Evolutionary conservation across 2,797 vertebrate species (phyloP).

Genomic region (Notamacropus eugenii): DNA sequence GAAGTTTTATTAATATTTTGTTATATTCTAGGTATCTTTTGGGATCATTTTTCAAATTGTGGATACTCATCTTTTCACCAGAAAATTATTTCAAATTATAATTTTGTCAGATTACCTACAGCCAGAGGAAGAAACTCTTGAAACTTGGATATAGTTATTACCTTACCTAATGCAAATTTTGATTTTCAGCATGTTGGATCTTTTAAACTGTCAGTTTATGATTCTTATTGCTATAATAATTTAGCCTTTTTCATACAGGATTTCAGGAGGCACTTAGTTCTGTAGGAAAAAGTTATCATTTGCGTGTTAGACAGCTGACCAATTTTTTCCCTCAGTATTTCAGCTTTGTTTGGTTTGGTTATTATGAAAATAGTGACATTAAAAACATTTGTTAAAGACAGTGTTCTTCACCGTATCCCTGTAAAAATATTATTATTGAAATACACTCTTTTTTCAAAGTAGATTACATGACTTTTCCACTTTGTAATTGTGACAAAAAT

Average conservation of each 20-base stretch:
- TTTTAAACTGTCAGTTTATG: neutral
- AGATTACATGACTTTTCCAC: conserved; percentile 9
- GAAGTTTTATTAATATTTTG: neutral
- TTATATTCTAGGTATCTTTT: neutral
- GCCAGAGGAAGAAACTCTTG: neutral
- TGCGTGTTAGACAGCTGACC: neutral
- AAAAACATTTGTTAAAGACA: neutral
- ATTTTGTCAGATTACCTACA: conserved; percentile 23
- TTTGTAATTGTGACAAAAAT: neutral
- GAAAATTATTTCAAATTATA: neutral
- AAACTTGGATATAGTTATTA: neutral
- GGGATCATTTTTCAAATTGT: neutral
- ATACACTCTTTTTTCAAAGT: neutral
- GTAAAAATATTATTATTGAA: neutral
- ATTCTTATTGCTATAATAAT: neutral
- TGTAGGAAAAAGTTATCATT: neutral
- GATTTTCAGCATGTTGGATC: neutral
- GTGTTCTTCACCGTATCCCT: neutral
- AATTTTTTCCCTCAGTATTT: neutral
- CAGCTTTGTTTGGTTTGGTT: too few relatives aligned
- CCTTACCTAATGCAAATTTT: neutral
- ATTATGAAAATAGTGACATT: neutral
- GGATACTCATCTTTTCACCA: conserved; percentile 13
- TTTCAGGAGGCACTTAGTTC: neutral
- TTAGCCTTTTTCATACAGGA: neutral